Base-by-base conservation (phyloP, 2,113 vertebrate genomes). In the Chlamydotis undulata region DNA sequence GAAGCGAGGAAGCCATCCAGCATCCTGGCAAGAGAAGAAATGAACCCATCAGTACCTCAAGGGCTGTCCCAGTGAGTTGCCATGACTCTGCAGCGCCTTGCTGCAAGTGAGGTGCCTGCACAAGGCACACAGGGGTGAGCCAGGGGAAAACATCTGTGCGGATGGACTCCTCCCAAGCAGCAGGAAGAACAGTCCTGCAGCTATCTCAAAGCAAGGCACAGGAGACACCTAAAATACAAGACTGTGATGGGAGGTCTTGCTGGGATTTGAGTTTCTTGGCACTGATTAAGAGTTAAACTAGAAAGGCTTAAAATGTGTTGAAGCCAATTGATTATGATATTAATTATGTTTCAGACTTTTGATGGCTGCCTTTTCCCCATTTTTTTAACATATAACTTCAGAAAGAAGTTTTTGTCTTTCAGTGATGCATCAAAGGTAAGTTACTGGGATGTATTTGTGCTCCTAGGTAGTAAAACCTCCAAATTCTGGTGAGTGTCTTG, bases 81-180 rank as follows among this genome's bases (percentile, higher is more conserved):
- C 26, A 22, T 28, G 61, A 41, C 47, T 52, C 52, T 19, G 25
- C 6, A 4, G 10, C 16, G 26, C 22, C 21, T 79, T 37, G 14
- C 31, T 79, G 61, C 45, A 74, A 28, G 23, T 28, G 25, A 75
- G 52, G 31, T 74, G 25, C 28, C 73, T 80, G 63, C 21, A 65
- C 12, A 53, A 16, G 0, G 2, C 43, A 28, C 10, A 39, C 2
- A 35, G 24, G 15, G 10, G 6, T 80, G 22, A 77, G 6, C 14
- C 33, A 37, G 6, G n/a, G 31, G 33, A 61, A 13, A 73, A 24
- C 9, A 45, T 55, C 37, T 31, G 7, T 8, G 12, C 31, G 19
- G 45, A 49, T 16, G 14, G 31, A 71, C 37, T 64, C 49, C 60
- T 56, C 14, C 57, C 33, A 64, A 8, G 43, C 28, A 45, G n/a